Percentiles rank a stretch among this genome's conserved stretches.
Conservation (phyloP, 2,113 vertebrate genomes). For the Ctenodactylus gundi region DNA sequence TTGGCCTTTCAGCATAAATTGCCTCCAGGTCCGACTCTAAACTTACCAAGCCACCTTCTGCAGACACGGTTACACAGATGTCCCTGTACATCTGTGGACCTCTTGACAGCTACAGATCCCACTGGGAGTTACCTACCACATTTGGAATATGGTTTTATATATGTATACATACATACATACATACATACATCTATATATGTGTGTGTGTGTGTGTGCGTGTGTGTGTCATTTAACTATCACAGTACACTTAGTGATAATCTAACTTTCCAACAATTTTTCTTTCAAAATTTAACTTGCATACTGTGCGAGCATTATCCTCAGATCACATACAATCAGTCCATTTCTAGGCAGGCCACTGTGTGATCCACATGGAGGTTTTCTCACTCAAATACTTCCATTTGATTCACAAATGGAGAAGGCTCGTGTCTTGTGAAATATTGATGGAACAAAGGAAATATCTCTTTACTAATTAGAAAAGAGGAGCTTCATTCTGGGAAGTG, state of each 20-base stretch:
- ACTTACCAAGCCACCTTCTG: neutral
- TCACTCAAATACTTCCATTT: neutral
- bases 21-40: neutral
- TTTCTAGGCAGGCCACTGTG: neutral
- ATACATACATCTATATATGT: too few species aligned
- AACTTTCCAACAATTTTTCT: neutral
- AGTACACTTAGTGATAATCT: neutral
- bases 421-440: neutral
- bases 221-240: neutral
- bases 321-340: neutral
- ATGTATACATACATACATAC: too few species aligned
- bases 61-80: neutral
- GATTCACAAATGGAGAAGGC: neutral
- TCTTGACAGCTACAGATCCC: neutral
- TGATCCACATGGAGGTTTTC: neutral
- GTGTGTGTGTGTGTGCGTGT: too few species aligned
- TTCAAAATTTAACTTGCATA: neutral
- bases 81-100: neutral
- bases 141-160: neutral
- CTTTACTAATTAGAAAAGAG: neutral
- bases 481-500: neutral
- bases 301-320: neutral
- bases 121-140: neutral
- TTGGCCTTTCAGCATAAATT: neutral
- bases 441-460: neutral